Evolutionary conservation across 2,888 invertebrate genomes (phyloP), one percentile per base, ranked within the genome.

Genomic region (Calameuta idolon): DNA sequence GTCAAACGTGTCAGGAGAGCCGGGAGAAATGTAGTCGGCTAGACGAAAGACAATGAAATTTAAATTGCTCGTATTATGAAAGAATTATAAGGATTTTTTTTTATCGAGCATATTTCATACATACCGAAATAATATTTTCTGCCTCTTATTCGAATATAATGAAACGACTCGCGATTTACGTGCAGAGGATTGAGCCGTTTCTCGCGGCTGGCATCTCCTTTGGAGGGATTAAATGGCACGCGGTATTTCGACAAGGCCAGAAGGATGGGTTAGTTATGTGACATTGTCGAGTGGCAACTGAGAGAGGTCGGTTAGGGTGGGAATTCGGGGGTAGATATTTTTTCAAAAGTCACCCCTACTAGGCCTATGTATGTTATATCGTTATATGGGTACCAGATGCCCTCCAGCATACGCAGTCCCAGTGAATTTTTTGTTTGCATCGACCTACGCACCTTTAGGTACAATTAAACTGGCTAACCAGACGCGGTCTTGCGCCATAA

Each of bases 1-100:
- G 71, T 71, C 71, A 71, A 71, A 71, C 71, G 71, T 71, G 71
- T 71, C 71, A 34, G 33, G 71, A 34, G 23, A 55, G 55, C 55
- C 55, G 23, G 55, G 55, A 55, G 55, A 55, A 23, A 55, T 55
- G 15, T 55, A 55, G 55, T 55, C 5, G 40, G 40, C 40, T 55
- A 55, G 23, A 55, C 9, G 23, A 55, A 23, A 55, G 55, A 23
- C 55, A 55, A 55, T 55, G 23, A 55, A 23, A 55, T 23, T 55
- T 55, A 9, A 23, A 40, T 9, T 9, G 9, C 23, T 23, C 2
- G 0, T 9, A 55, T 55, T 55, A 9, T 2, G 1, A 23, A 23
- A 23, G 23, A 55, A 55, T 55, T 55, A 23, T 15, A 23, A 55
- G 9, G 23, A 55, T 55, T 55, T 12, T 55, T 0, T 23, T 23